Base-by-base conservation (phyloP, 2,888 invertebrate genomes). In the Nycteola revayana region DNA sequence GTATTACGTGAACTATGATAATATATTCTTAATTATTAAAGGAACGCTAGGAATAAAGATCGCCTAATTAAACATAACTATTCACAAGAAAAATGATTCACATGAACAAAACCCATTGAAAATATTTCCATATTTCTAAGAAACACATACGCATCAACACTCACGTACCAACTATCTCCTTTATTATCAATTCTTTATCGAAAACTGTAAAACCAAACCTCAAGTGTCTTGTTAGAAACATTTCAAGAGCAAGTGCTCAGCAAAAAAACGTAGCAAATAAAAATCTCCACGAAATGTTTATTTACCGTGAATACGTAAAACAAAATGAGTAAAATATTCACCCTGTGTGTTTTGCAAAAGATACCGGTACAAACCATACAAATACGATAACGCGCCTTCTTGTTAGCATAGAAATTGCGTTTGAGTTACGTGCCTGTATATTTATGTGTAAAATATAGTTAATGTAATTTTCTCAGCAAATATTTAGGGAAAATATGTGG, bases 371-470 rank as follows among this genome's bases (percentile, higher is more conserved):
- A 65, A 64, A 66, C 59, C 59, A 60, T 65, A 66, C 62, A 65
- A 64, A 66, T 60, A 53, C 59, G 71, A 69, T 70, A 69, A 63
- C 65, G 55, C 42, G 59, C 57, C 53, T 64, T 51, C 71, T 72
- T 64, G 67, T 74, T 73, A 70, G 68, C 70, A 71, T 72, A 71
- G 64, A 68, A 70, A 70, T 71, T 66, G 49, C 42, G 48, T 57
- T 57, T 51, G 42, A 44, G 43, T 44, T 44, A 54, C 51, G 32
- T 49, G 40, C 47, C 29, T 26, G 21, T 48, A 37, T 52, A 56
- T 56, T 51, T 52, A 52, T 40, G 39, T 45, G 48, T 49, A 49
- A 51, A 39, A 39, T 32, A 41, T 34, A 42, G 38, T 49, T 42
- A 38, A 40, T 34, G 31, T 51, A 42, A 55, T 55, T 42, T 42